Conservation (phyloP, 2,113 vertebrate genomes). For the Pseudonaja textilis region DNA sequence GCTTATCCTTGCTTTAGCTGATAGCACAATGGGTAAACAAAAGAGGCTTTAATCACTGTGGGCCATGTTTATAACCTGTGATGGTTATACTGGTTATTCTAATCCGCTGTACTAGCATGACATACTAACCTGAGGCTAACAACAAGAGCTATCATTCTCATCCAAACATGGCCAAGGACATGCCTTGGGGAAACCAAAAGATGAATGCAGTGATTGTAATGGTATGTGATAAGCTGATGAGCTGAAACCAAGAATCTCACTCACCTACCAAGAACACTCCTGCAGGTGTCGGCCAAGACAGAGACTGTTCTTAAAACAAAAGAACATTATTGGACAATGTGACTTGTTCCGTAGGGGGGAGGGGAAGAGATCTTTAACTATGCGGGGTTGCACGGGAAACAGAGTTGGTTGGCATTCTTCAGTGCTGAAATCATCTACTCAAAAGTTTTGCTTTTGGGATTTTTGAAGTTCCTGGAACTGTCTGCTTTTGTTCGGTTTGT, state of each 20-base stretch:
- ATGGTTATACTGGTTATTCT: background rate
- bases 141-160: background rate
- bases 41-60: background rate
- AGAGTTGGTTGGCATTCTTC: no score
- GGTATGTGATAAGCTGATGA: background rate
- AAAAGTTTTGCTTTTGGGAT: no score
- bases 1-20: background rate
- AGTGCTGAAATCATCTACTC: no score
- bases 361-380: no score
- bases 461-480: no score
- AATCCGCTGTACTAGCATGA: background rate
- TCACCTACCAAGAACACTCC: no score
- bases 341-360: no score
- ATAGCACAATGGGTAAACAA: background rate
- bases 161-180: background rate
- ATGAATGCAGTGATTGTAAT: background rate
- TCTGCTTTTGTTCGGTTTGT: no score
- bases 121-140: background rate
- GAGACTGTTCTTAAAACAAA: no score
- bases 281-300: no score
- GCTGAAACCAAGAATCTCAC: background rate
- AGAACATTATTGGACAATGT: no score
- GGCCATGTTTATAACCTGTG: background rate
- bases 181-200: background rate
- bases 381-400: no score